Evolutionary conservation across 2,888 invertebrate species (phyloP).

Genomic region (Xanthia togata): DNA sequence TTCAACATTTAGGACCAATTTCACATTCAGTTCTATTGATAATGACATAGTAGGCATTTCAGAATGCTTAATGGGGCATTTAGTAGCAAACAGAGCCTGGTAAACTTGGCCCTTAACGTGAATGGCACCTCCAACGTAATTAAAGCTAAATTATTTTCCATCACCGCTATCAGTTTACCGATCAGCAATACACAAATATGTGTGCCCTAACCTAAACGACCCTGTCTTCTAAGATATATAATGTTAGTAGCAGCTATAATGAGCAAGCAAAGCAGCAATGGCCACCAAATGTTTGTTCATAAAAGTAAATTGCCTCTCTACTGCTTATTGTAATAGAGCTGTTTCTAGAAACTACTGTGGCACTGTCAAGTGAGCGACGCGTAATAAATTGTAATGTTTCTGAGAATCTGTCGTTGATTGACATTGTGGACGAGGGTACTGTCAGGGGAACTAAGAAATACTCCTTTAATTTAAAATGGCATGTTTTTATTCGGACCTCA

Average conservation of each 20-base stretch:
- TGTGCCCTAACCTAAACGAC: constrained; percentile 29
- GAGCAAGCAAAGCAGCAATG: constrained; percentile 28
- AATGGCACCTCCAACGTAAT: background rate
- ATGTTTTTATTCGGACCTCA: no score
- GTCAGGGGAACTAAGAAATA: constrained; percentile 8
- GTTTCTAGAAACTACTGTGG: constrained; percentile 47
- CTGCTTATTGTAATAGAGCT: constrained; percentile 33
- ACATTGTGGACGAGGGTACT: constrained; percentile 46
- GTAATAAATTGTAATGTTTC: constrained; percentile 56
- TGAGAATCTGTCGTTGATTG: constrained; percentile 55
- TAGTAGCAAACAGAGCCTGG: no score
- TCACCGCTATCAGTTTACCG: constrained; percentile 4
- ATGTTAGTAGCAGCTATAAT: constrained; percentile 33
- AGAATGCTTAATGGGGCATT: background rate
- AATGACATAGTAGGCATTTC: background rate
- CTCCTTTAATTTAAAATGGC: no score
- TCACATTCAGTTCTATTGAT: no score
- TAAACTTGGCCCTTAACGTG: background rate
- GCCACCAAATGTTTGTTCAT: constrained; percentile 49
- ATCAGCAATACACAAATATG: constrained; percentile 23
- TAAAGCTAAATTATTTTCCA: background rate
- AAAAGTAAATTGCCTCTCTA: constrained; percentile 53
- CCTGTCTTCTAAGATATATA: constrained; percentile 39
- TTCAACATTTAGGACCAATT: no score
- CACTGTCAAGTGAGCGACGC: constrained; percentile 29